phyloP scores from a whole-genome alignment of 2,888 invertebrate species.

The Dolichomitus sp. region DNA sequence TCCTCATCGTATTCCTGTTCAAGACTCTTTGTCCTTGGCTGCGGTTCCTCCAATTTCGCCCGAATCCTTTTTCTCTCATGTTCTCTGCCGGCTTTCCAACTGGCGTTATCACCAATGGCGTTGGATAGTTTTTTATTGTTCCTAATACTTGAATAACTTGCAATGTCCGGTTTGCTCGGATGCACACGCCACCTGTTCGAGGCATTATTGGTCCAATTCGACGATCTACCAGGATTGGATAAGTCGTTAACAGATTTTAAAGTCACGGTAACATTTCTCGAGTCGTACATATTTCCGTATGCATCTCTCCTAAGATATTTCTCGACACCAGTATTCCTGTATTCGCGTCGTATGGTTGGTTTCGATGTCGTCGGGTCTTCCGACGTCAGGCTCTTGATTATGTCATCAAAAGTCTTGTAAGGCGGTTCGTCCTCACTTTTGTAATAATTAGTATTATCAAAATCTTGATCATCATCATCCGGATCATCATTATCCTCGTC shows the following conservation, averaged over 20 bases:
- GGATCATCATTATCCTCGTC: conserved; percentile 61
- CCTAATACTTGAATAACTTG: conserved; percentile 24
- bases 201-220: background rate
- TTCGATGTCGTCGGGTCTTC: conserved; percentile 74
- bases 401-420: conserved; percentile 82
- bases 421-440: conserved; percentile 74
- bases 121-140: conserved; percentile 48
- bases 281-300: conserved; percentile 74
- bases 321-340: conserved; percentile 65
- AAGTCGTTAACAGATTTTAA: conserved; percentile 6
- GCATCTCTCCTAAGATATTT: conserved; percentile 75
- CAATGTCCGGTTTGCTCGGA: conserved; percentile 23
- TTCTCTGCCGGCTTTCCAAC: conserved; percentile 35
- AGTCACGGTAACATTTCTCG: conserved; percentile 64
- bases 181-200: conserved; percentile 43
- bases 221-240: background rate
- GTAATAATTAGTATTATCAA: conserved; percentile 77
- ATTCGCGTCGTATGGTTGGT: conserved; percentile 63
- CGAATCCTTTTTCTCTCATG: conserved; percentile 53
- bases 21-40: conserved; percentile 75
- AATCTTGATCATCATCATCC: conserved; percentile 69
- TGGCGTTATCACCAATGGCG: conserved; percentile 34
- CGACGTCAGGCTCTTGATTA: conserved; percentile 80
- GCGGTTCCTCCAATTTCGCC: conserved; percentile 63
- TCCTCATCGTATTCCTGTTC: conserved; percentile 81